A percentile compares a stretch with the other conserved stretches of the same genome.
These are phyloP conservation scores for Protomyctophum bolini DNA, from an alignment of 2,113 vertebrate species.

Conservation along the genomic window DNA sequence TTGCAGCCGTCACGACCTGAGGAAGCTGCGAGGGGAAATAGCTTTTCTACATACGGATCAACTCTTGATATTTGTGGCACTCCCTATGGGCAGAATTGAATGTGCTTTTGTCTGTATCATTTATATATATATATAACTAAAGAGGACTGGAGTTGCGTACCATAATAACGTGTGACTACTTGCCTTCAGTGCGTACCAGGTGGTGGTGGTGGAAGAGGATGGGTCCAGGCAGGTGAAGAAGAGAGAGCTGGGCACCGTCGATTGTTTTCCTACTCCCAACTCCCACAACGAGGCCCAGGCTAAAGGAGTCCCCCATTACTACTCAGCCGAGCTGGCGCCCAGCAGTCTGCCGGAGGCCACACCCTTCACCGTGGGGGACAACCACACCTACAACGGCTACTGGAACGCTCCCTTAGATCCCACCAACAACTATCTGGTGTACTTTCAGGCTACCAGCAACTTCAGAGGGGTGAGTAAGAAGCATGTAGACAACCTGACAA, in stretches of 20 bases:
- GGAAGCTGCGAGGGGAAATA: too few relatives aligned
- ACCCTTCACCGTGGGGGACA: constrained; percentile 95
- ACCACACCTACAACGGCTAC: constrained; percentile 94
- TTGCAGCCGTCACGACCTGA: too few relatives aligned
- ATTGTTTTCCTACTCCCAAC: constrained; percentile 87
- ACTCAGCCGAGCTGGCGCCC: constrained; percentile 88
- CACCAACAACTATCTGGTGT: constrained; percentile 92
- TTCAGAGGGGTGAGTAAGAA: constrained; percentile 86
- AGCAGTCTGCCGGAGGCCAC: constrained; percentile 89
- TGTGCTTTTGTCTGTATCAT: too few relatives aligned
- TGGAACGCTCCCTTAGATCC: constrained; percentile 94
- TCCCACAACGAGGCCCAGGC: constrained; percentile 82
- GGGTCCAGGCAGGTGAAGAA: constrained; percentile 80
- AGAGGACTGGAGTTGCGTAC: too few relatives aligned
- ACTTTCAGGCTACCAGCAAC: constrained; percentile 93
- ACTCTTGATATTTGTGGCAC: too few relatives aligned
- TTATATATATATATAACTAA: too few relatives aligned
- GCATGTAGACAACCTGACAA: background rate
- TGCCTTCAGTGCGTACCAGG: constrained; percentile 87
- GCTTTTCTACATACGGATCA: too few relatives aligned
- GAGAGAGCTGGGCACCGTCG: constrained; percentile 83
- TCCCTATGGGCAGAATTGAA: too few relatives aligned
- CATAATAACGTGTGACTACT: background rate
- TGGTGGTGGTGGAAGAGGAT: constrained; percentile 91
- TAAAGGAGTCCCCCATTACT: constrained; percentile 86